These are phyloP conservation scores for Pristis pectinata DNA, from an alignment of 2,797 vertebrate genomes.

Conservation along the genomic window DNA sequence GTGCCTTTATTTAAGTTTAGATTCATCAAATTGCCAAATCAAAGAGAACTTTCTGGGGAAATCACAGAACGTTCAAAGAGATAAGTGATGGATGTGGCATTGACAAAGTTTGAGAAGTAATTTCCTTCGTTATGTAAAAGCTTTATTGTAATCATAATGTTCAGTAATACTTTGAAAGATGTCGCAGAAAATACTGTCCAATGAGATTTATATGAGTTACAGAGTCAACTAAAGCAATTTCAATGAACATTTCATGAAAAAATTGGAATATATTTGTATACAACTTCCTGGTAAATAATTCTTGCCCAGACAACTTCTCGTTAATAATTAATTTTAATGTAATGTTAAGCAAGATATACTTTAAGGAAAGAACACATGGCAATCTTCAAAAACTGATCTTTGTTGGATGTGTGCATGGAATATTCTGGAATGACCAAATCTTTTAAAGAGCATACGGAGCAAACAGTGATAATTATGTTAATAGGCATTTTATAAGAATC, in stretches of 20 bases:
- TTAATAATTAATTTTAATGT: neutral
- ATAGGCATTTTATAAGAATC: neutral
- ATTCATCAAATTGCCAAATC: neutral
- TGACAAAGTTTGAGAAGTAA: neutral
- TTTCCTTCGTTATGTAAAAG: neutral
- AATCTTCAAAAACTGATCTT: neutral
- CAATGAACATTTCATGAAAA: neutral
- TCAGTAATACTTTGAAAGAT: neutral
- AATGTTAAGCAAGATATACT: neutral
- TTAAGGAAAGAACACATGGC: neutral
- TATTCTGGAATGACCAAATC: neutral
- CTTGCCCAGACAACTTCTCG: neutral
- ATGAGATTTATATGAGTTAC: neutral
- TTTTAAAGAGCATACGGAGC: neutral
- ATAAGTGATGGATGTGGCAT: neutral
- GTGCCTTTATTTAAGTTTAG: too few relatives aligned
- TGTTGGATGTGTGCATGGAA: neutral
- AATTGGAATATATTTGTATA: neutral
- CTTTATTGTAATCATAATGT: neutral
- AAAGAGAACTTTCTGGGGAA: neutral
- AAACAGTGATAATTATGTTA: neutral
- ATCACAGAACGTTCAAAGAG: neutral
- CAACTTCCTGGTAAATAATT: neutral
- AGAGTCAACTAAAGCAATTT: neutral
- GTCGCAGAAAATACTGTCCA: neutral